Conservation (phyloP, 2,888 invertebrate species). For the Brassicogethes aeneus region DNA sequence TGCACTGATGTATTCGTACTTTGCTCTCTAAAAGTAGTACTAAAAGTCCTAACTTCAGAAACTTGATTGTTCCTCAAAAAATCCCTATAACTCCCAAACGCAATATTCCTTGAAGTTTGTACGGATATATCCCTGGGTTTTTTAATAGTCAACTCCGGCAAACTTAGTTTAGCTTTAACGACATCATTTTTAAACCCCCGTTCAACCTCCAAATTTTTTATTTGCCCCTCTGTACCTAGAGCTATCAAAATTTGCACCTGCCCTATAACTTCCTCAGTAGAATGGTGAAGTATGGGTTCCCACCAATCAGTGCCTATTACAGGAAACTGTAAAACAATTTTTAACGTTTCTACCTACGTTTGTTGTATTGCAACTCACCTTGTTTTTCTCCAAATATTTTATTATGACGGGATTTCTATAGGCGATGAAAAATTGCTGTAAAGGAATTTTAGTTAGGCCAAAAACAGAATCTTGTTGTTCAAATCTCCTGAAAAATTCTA, state of each 20-base stretch:
- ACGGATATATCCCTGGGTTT: not conserved
- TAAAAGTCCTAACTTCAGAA: not conserved
- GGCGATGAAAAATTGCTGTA: conserved; percentile 53
- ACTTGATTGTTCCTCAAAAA: too few relatives aligned
- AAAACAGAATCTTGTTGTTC: conserved; percentile 37
- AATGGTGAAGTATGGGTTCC: conserved; percentile 44
- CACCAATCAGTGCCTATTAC: conserved; percentile 53
- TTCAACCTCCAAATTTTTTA: conserved; percentile 43
- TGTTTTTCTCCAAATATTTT: conserved; percentile 45
- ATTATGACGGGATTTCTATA: conserved; percentile 48
- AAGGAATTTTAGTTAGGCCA: conserved; percentile 46
- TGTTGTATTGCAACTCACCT: conserved; percentile 44
- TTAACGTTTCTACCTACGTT: too few relatives aligned
- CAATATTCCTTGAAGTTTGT: not conserved
- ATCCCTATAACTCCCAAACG: too few relatives aligned
- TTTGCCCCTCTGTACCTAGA: conserved; percentile 51
- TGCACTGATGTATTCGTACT: not conserved
- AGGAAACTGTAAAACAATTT: too few relatives aligned
- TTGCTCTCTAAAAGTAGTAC: not conserved
- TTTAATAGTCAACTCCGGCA: conserved; percentile 4
- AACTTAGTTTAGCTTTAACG: conserved; percentile 22
- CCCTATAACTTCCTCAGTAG: conserved; percentile 42
- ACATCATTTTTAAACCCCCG: conserved; percentile 35
- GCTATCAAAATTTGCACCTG: conserved; percentile 50
- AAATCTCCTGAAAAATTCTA: conserved; percentile 46